Percentiles rank a stretch among this genome's conserved stretches.
phyloP scores from a whole-genome alignment of 2,888 invertebrate species.

The Siphlonurus alternatus region DNA sequence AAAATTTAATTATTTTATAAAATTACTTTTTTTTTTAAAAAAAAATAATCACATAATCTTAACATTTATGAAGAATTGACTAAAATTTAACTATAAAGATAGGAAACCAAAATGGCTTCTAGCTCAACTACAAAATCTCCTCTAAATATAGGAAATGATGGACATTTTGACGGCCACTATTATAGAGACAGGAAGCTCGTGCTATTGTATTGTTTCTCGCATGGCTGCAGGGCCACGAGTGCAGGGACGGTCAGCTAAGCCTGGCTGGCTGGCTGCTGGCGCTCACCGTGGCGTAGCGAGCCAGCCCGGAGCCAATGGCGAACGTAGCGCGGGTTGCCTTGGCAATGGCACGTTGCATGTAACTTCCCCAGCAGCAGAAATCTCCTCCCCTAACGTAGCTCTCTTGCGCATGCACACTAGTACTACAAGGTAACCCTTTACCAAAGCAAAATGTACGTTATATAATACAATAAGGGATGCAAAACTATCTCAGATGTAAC shows the following conservation, averaged over 20 bases:
- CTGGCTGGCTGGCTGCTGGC: no score
- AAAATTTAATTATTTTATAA: neutral
- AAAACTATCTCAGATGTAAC: neutral
- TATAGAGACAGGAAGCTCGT: no score
- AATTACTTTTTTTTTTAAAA: neutral
- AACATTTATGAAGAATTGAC: no score
- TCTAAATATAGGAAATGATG: no score
- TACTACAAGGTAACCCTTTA: neutral
- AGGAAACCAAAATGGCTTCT: no score
- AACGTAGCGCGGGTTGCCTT: neutral
- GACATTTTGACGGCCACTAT: no score
- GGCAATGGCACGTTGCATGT: neutral
- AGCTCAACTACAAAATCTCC: no score
- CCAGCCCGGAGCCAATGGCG: constrained; percentile 1
- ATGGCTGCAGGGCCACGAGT: no score
- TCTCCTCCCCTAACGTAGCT: neutral
- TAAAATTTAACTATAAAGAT: no score
- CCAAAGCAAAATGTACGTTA: no score
- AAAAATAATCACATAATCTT: neutral
- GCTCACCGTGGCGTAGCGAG: neutral
- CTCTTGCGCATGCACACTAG: neutral
- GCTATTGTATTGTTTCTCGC: no score
- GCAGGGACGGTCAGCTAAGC: no score
- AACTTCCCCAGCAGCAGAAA: neutral
- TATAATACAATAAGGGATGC: neutral